Percentiles rank a stretch among this genome's conserved stretches.
These are phyloP conservation scores for Psilopogon haemacephalus DNA, from an alignment of 2,113 vertebrate genomes.

Conservation along the genomic window DNA sequence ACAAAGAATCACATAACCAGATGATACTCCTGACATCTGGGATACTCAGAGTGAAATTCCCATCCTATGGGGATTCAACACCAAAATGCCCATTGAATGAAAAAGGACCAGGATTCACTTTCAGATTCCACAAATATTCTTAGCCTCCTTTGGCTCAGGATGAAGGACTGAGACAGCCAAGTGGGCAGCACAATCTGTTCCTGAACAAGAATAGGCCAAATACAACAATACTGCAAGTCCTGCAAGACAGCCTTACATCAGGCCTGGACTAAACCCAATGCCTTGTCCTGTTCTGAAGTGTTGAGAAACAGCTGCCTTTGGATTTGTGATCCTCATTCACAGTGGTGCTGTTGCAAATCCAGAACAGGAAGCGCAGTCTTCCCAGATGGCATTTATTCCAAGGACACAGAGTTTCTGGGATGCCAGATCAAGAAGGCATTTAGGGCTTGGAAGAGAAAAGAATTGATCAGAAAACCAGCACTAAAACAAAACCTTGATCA, in stretches of 20 bases:
- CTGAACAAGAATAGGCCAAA: slow-evolving; percentile 55
- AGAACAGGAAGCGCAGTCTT: background rate
- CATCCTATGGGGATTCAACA: background rate
- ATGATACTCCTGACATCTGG: slow-evolving; percentile 18
- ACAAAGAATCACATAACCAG: slow-evolving; percentile 5
- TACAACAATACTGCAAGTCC: slow-evolving; percentile 48
- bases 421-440: background rate
- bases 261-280: slow-evolving; percentile 24
- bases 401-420: background rate
- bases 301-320: slow-evolving; percentile 43
- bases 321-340: background rate
- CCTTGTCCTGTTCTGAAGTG: slow-evolving; percentile 13
- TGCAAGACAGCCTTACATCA: slow-evolving; percentile 55
- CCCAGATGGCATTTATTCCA: background rate
- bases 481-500: background rate
- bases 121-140: slow-evolving; percentile 53
- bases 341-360: background rate
- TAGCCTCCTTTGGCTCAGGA: slow-evolving; percentile 28
- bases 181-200: slow-evolving; percentile 44
- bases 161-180: slow-evolving; percentile 22
- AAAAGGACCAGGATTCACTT: slow-evolving; percentile 18
- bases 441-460: background rate
- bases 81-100: background rate
- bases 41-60: background rate
- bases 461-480: background rate